Evolutionary conservation across 2,888 invertebrate genomes (phyloP).

Genomic region (Noctua pronuba): DNA sequence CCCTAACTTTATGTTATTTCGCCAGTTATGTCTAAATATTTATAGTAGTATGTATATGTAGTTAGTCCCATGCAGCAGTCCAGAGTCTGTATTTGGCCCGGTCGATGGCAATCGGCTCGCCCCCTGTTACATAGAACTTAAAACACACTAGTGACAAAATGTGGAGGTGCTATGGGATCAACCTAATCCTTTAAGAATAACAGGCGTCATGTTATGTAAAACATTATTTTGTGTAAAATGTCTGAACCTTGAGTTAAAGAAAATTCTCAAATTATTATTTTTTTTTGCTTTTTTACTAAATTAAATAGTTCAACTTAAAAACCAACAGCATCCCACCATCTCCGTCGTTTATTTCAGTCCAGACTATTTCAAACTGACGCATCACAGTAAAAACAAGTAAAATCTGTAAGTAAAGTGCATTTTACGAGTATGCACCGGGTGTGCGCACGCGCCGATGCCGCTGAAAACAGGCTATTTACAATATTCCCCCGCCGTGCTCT

Average conservation of each 20-base stretch:
- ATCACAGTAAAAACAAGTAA: constrained; percentile 50
- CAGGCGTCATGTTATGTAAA: neutral
- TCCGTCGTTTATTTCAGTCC: constrained; percentile 20
- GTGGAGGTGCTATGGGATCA: neutral
- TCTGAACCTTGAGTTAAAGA: neutral
- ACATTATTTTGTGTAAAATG: neutral
- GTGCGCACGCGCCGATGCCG: constrained; percentile 59
- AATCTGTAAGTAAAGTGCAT: constrained; percentile 67
- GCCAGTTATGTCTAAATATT: neutral
- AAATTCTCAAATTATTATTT: neutral
- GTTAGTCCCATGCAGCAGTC: too few relatives aligned
- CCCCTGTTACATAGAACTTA: too few relatives aligned
- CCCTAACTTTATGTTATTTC: too few relatives aligned
- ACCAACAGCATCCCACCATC: neutral
- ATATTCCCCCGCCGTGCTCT: constrained; percentile 72
- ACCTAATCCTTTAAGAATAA: neutral
- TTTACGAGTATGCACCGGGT: constrained; percentile 72
- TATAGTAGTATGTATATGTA: too few relatives aligned
- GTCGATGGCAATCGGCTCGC: too few relatives aligned
- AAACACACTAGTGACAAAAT: too few relatives aligned
- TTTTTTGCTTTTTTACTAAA: neutral
- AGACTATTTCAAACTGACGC: constrained; percentile 26
- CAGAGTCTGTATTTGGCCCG: too few relatives aligned
- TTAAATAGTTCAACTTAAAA: neutral
- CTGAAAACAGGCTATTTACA: constrained; percentile 71